These are phyloP conservation scores for Pyrgus malvae DNA, from an alignment of 2,888 invertebrate genomes.

Conservation along the genomic window DNA sequence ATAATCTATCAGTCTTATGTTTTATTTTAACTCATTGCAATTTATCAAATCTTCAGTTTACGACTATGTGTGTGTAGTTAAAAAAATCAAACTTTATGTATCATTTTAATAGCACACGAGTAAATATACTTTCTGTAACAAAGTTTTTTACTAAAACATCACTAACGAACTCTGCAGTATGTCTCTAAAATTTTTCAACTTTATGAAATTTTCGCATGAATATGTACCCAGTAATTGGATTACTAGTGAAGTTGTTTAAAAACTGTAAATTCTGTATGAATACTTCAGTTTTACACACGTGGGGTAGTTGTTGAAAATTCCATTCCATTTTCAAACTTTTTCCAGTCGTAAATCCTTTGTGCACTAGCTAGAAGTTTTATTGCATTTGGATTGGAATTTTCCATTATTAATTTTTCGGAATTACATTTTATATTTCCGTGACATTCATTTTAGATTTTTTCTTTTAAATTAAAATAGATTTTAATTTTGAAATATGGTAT, in stretches of 20 bases:
- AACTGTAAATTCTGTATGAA: conserved; percentile 24
- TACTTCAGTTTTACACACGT: conserved; percentile 19
- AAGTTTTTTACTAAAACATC: not conserved
- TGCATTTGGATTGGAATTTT: conserved; percentile 30
- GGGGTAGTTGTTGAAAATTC: conserved; percentile 33
- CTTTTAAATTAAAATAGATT: no score
- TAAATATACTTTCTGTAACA: no score
- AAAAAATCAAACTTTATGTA: no score
- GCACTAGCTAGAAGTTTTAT: conserved; percentile 32
- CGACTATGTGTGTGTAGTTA: no score
- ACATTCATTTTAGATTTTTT: conserved; percentile 1
- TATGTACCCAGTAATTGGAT: conserved; percentile 22
- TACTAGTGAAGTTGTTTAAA: conserved; percentile 24
- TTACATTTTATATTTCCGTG: conserved; percentile 3
- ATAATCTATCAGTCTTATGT: no score
- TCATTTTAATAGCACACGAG: no score
- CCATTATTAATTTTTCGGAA: conserved; percentile 20
- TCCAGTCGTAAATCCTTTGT: conserved; percentile 35
- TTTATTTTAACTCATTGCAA: no score
- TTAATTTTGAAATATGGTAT: no score
- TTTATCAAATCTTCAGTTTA: no score
- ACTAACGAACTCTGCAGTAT: conserved; percentile 3
- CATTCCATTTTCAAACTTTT: conserved; percentile 34
- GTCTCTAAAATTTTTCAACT: conserved; percentile 15
- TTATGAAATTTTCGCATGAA: conserved; percentile 20